These are phyloP conservation scores for Myotis planiceps DNA, from an alignment of 2,797 vertebrate species.

Conservation along the genomic window DNA sequence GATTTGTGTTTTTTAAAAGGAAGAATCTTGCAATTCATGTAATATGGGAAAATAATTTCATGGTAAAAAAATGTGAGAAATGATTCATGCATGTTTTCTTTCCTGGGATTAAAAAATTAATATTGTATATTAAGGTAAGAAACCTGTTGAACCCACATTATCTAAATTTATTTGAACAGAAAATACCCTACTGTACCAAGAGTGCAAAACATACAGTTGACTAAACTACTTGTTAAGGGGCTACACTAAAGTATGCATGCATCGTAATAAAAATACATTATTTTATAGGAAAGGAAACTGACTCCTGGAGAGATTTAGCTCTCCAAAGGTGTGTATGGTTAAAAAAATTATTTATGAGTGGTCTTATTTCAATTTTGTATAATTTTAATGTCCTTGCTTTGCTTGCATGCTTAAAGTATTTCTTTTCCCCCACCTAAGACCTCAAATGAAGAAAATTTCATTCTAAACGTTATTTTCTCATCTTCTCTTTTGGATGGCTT, in stretches of 20 bases:
- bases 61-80: not conserved
- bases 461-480: not conserved
- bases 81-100: not conserved
- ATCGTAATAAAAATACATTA: no score
- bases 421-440: not conserved
- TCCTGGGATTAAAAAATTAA: slow-evolving; percentile 19
- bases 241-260: not conserved
- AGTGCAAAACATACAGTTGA: not conserved
- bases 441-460: not conserved
- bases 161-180: slow-evolving; percentile 23
- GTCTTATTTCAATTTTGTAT: not conserved
- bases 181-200: not conserved
- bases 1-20: not conserved
- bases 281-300: not conserved
- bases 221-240: not conserved
- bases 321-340: not conserved
- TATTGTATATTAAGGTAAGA: not conserved
- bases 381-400: not conserved
- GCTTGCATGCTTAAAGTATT: not conserved
- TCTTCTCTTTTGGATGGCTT: not conserved
- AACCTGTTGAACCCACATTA: not conserved
- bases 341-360: not conserved
- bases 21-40: not conserved
- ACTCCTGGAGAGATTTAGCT: not conserved
- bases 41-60: not conserved